Conservation (phyloP, 1,140 invertebrate genomes). For the Drosophila ohnishii region DNA sequence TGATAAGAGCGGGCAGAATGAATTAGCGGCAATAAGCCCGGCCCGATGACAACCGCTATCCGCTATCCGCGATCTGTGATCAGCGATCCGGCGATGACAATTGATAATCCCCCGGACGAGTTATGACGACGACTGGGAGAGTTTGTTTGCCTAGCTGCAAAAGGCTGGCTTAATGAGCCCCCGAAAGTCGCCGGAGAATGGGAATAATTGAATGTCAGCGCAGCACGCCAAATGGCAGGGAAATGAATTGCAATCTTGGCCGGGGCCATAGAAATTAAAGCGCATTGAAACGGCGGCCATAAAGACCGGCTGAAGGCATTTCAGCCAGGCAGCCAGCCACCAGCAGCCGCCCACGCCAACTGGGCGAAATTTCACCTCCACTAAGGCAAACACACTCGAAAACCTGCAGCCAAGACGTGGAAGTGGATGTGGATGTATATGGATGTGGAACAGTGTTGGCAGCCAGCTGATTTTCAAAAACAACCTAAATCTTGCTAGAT, state of each 20-base stretch:
- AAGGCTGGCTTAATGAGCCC: conserved; percentile 21
- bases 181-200: conserved; percentile 22
- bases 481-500: background rate
- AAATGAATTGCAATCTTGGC: conserved; percentile 56
- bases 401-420: conserved; percentile 47
- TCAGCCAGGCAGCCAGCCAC: conserved; percentile 8
- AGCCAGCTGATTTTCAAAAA: background rate
- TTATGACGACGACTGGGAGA: conserved; percentile 27
- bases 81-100: conserved; percentile 52
- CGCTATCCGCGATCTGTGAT: conserved; percentile 1
- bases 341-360: conserved; percentile 51
- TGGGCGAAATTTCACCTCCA: conserved; percentile 66
- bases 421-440: conserved; percentile 44
- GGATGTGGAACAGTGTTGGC: conserved; percentile 21
- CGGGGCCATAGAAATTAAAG: conserved; percentile 54
- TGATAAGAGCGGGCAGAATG: conserved; percentile 73
- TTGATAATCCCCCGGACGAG: conserved; percentile 42
- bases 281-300: conserved; percentile 66
- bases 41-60: conserved; percentile 60
- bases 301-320: conserved; percentile 65
- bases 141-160: conserved; percentile 18
- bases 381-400: conserved; percentile 52
- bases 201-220: conserved; percentile 45
- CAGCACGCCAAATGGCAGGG: conserved; percentile 51
- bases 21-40: conserved; percentile 67